Evolutionary conservation across 2,113 vertebrate species (phyloP), one percentile per base, ranked within the genome.

Genomic region (Notarius quadriscutis): DNA sequence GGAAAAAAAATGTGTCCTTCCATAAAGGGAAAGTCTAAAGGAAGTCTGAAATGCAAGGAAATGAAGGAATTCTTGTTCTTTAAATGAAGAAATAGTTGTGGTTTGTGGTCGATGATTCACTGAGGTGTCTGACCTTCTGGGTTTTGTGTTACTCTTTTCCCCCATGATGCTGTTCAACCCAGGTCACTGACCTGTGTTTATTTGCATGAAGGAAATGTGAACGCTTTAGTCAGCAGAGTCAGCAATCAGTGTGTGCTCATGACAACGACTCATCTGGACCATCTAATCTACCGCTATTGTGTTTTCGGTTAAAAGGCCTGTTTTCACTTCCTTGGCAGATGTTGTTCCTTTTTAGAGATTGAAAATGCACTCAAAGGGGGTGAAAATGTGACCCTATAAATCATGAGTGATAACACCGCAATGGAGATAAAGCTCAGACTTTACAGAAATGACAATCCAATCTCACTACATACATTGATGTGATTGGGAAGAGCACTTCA

Each of bases 201-300:
- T 88, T 58, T 82, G 83, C 87, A 89, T 63, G 82, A 84, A 86
- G 87, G 79, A 91, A 93, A 91, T 4, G 77, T n/a, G 65, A 84
- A 88, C 60, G 79, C 84, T 57, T 62, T 60, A 78, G 84, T 86
- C 89, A 87, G 89, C 89, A 41, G 2, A 83, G 60, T 89, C 86
- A 90, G 86, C 89, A 83, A 55, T 72, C 84, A 89, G 86, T 65
- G 78, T 74, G 74, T 12, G 57, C 63, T 90, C 81, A 88, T 90
- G 80, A 84, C 82, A 48, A 41, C n/a, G 53, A 57, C 83, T 67
- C 65, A 84, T 79, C 78, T 83, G 65, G 62, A 83, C 78, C 30
- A 89, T 87, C 84, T 63, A 69, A 83, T 85, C 83, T 58, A 62
- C 53, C 34, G 84, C 84, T 57, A 69, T 84, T 88, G 86, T 89